These are phyloP conservation scores for Habrosyne pyritoides DNA, from an alignment of 2,888 invertebrate genomes.

Conservation along the genomic window DNA sequence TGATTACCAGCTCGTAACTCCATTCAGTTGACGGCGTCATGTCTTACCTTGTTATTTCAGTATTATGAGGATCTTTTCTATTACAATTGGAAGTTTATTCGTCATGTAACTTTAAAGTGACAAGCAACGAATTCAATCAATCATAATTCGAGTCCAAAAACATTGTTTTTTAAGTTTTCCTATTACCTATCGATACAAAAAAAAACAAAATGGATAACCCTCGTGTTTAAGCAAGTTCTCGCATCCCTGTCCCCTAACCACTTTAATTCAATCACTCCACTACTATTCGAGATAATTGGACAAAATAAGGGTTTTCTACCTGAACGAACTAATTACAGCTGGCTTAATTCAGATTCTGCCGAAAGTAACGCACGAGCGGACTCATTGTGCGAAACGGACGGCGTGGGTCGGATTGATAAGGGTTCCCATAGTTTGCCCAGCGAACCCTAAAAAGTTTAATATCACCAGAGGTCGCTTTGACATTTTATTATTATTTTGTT, in stretches of 20 bases:
- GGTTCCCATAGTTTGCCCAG: constrained; percentile 4
- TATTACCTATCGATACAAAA: no score
- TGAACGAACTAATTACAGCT: constrained; percentile 7
- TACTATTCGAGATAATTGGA: constrained; percentile 8
- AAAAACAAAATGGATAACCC: no score
- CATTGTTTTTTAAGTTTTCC: no score
- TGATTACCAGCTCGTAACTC: no score
- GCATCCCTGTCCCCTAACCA: background rate
- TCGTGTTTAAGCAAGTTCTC: background rate
- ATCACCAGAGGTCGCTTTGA: background rate
- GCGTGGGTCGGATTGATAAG: constrained; percentile 6
- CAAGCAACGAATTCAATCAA: no score
- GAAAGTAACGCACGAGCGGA: constrained; percentile 2
- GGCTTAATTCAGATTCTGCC: background rate
- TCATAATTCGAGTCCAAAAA: no score
- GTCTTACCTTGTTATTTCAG: no score
- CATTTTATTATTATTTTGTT: constrained; percentile 3
- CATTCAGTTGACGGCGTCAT: no score
- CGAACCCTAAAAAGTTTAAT: constrained; percentile 3
- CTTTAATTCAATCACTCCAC: constrained; percentile 7
- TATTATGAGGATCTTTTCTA: no score
- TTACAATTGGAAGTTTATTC: no score
- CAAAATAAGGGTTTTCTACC: constrained; percentile 7
- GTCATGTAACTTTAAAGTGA: no score
- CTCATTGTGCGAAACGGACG: background rate